These are phyloP conservation scores for Rutilus rutilus DNA, from an alignment of 2,113 vertebrate species.

Conservation along the genomic window DNA sequence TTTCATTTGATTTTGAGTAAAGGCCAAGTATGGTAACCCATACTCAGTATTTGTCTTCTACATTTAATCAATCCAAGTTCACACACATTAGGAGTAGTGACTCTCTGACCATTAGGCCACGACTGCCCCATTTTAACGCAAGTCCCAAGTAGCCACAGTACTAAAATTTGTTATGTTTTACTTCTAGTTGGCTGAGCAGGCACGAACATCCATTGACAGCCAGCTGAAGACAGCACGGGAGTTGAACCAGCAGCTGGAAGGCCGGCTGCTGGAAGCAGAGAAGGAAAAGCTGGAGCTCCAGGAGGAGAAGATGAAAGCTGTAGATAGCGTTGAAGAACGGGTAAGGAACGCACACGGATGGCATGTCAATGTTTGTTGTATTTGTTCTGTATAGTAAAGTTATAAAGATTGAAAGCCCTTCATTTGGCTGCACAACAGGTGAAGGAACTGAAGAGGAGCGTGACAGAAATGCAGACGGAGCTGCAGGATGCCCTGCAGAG, in stretches of 20 bases:
- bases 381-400: neutral
- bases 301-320: conserved; percentile 85
- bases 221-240: conserved; percentile 88
- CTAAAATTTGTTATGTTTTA: neutral
- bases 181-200: conserved; percentile 83
- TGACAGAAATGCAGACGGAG: conserved; percentile 84
- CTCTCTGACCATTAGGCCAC: too few relatives aligned
- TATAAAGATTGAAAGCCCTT: neutral
- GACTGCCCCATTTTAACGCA: neutral
- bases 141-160: neutral
- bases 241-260: conserved; percentile 89
- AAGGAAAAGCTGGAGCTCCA: conserved; percentile 87
- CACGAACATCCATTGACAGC: conserved; percentile 82
- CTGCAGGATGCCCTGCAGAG: conserved; percentile 92
- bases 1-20: neutral
- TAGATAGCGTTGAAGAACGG: conserved; percentile 88
- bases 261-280: conserved; percentile 88
- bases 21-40: too few relatives aligned
- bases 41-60: too few relatives aligned
- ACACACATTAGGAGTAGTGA: too few relatives aligned
- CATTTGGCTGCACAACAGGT: conserved; percentile 71
- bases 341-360: conserved; percentile 62
- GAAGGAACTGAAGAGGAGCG: conserved; percentile 84
- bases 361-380: neutral
- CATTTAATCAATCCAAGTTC: too few relatives aligned